These are phyloP conservation scores for Lepus townsendii DNA, from an alignment of 2,797 vertebrate species.

Conservation along the genomic window DNA sequence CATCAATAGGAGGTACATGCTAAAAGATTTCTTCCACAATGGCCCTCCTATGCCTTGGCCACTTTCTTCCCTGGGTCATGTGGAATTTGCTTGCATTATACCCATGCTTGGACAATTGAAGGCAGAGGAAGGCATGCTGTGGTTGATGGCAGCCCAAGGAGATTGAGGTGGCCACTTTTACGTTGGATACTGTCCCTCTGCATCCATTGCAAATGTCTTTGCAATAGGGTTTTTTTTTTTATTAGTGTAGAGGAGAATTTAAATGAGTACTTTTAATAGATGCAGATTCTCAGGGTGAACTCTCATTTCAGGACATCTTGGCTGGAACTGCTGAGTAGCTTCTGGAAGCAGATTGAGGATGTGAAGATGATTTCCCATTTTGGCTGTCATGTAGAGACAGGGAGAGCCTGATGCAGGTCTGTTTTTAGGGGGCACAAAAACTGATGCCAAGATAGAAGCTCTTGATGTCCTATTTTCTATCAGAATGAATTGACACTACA, in stretches of 20 bases:
- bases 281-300: slow-evolving; percentile 70
- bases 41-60: slow-evolving; percentile 6
- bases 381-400: not conserved
- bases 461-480: slow-evolving; percentile 52
- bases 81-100: slow-evolving; percentile 51
- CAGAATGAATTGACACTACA: slow-evolving; percentile 20
- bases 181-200: not conserved
- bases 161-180: slow-evolving; percentile 35
- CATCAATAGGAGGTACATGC: slow-evolving; percentile 3
- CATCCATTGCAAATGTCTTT: slow-evolving; percentile 29
- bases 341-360: slow-evolving; percentile 62
- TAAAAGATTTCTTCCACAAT: slow-evolving; percentile 74
- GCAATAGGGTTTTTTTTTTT: slow-evolving; percentile 58
- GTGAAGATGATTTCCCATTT: slow-evolving; percentile 54
- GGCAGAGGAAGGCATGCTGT: slow-evolving; percentile 44
- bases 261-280: slow-evolving; percentile 54
- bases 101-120: slow-evolving; percentile 3
- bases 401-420: slow-evolving; percentile 45
- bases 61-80: slow-evolving; percentile 40
- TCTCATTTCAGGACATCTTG: slow-evolving; percentile 74
- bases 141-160: not conserved
- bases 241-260: slow-evolving; percentile 67
- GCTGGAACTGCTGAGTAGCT: slow-evolving; percentile 44
- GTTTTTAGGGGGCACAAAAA: slow-evolving; percentile 47
- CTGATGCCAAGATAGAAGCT: slow-evolving; percentile 61